phyloP scores from a whole-genome alignment of 2,888 invertebrate species.

The Synergus laeviventris region DNA sequence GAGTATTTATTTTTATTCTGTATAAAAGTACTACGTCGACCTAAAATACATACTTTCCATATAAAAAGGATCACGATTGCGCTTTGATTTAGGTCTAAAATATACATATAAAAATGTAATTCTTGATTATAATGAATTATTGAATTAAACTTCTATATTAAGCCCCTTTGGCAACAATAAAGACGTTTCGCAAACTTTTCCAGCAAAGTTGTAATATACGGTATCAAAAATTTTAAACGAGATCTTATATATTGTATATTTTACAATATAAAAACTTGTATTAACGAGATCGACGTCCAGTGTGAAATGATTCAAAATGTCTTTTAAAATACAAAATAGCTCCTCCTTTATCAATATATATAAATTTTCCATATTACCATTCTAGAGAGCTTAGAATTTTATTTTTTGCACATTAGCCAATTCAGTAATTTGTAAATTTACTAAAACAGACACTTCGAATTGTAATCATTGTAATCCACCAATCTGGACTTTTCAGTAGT shows the following conservation, averaged over 20 bases:
- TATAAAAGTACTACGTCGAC: constrained; percentile 35
- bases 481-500: constrained; percentile 8
- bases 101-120: constrained; percentile 33
- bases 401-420: background rate
- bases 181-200: constrained; percentile 20
- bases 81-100: constrained; percentile 32
- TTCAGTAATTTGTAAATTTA: background rate
- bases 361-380: background rate
- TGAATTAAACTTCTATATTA: constrained; percentile 24
- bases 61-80: constrained; percentile 35
- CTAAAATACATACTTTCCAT: constrained; percentile 36
- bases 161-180: constrained; percentile 8
- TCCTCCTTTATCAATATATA: background rate
- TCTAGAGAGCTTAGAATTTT: background rate
- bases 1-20: constrained; percentile 30
- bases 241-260: constrained; percentile 20
- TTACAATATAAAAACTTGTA: constrained; percentile 19
- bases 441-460: background rate
- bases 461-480: constrained; percentile 3
- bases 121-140: constrained; percentile 22
- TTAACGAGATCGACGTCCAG: background rate
- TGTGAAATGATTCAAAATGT: background rate
- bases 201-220: constrained; percentile 20
- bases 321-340: background rate
- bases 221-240: constrained; percentile 32